Base-by-base conservation (phyloP, 1,140 invertebrate genomes). In the Dinothrombium tinctorium region DNA sequence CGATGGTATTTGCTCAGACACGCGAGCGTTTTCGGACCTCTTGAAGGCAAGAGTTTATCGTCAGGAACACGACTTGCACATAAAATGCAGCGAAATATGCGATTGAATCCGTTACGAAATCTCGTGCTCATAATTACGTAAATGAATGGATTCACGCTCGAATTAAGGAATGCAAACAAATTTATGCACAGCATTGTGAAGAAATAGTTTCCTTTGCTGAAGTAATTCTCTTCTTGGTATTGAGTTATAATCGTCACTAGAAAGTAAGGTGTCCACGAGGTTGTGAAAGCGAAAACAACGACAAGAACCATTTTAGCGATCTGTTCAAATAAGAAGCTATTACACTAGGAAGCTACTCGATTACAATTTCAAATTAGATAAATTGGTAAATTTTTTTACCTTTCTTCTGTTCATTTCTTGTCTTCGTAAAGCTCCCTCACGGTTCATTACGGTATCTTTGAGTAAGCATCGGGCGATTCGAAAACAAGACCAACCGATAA, bases 141-240 rank as follows among this genome's bases (percentile, higher is more conserved):
- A 38, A 65, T 59, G 40, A 64, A 53, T 0, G 62, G 62, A 47
- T 64, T 65, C 8, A 64, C 51, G 40, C 58, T 61, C 14, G 60
- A 63, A 46, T 65, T 64, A 7, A 59, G 42, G 43, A 65, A 65
- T 15, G 59, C 61, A 15, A 57, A 54, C 4, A 64, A 46, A 42
- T 64, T 63, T n/a, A 62, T 59, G 22, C 52, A 52, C 1, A 65
- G 51, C 61, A 64, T 63, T 26, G 59, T 64, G 43, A 64, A 64
- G 40, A 63, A 55, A 43, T 56, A 64, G 29, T 64, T 55, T 20
- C 54, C 42, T 19, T 57, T 46, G 1, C 52, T 39, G 14, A 64
- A 47, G 41, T 57, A 64, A 37, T 56, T 62, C 15, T 50, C 47
- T 7, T 43, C 33, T 37, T 59, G 56, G 5, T 61, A 51, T 39